Evolutionary conservation across 2,888 invertebrate species (phyloP).

Genomic region (Cantharis rufa): DNA sequence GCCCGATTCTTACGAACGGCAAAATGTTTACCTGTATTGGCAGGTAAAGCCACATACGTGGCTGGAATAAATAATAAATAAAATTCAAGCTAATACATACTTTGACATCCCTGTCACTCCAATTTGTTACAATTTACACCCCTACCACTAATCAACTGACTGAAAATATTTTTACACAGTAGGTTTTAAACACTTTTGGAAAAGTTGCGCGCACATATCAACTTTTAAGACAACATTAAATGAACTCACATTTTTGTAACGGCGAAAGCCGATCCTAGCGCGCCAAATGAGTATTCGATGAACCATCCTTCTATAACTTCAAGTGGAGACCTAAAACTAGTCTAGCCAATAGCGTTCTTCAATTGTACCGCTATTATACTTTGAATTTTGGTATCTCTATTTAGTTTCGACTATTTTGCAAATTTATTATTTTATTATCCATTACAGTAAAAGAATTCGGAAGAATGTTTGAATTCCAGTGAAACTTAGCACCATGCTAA

Average conservation of each 20-base stretch:
- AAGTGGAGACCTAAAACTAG: conserved; percentile 27
- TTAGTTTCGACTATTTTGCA: not conserved
- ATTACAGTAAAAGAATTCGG: not conserved
- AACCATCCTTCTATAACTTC: conserved; percentile 38
- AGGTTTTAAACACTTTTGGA: conserved; percentile 34
- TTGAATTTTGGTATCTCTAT: not conserved
- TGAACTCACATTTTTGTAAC: conserved; percentile 48
- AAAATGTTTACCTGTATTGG: conserved; percentile 39
- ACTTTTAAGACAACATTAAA: conserved; percentile 29
- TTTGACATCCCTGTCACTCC: conserved; percentile 27
- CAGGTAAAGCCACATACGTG: conserved; percentile 47
- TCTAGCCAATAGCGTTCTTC: conserved; percentile 17
- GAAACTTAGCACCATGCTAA: too few species aligned
- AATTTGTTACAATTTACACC: conserved; percentile 38
- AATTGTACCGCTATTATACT: conserved; percentile 28
- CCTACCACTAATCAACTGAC: conserved; percentile 35
- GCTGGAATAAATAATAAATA: conserved; percentile 39
- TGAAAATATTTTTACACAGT: conserved; percentile 34
- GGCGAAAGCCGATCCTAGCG: conserved; percentile 45
- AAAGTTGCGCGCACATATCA: conserved; percentile 37
- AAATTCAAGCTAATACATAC: conserved; percentile 36
- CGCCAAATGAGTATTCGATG: conserved; percentile 42
- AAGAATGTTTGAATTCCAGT: too few species aligned
- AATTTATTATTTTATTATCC: not conserved
- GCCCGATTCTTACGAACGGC: conserved; percentile 27